Percentiles rank a stretch among this genome's conserved stretches.
Conservation (phyloP, 2,888 invertebrate species). For the Tigriopus californicus region DNA sequence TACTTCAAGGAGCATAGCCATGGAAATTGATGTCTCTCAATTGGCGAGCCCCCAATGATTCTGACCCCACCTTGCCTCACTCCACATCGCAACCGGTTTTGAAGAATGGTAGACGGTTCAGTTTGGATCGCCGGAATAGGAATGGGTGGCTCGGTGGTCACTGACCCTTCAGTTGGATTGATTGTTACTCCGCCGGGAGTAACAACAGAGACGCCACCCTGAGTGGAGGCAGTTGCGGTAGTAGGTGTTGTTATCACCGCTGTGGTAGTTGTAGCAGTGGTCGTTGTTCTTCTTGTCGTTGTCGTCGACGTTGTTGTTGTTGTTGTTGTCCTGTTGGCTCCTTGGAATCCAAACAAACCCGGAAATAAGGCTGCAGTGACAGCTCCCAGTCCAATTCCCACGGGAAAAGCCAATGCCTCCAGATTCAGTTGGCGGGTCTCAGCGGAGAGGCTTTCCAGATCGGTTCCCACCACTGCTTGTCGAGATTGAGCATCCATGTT, state of each 20-base stretch:
- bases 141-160: no score
- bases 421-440: background rate
- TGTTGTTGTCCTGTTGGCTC: background rate
- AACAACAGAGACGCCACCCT: background rate
- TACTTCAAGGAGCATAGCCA: slow-evolving; percentile 13
- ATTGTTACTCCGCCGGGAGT: no score
- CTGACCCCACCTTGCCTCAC: background rate
- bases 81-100: background rate
- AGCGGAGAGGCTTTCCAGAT: no score
- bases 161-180: no score
- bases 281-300: background rate
- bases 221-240: background rate
- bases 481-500: no score
- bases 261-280: background rate
- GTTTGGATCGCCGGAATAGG: no score
- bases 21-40: slow-evolving; percentile 2
- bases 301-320: background rate
- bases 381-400: background rate
- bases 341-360: no score
- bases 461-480: no score
- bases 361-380: background rate
- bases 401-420: background rate
- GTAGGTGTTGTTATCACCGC: no score
- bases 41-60: slow-evolving; percentile 8
- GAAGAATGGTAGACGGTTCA: background rate